Evolutionary conservation across 2,888 invertebrate genomes (phyloP), one percentile per base, ranked within the genome.

Genomic region (Blastobasis lacticolella): DNA sequence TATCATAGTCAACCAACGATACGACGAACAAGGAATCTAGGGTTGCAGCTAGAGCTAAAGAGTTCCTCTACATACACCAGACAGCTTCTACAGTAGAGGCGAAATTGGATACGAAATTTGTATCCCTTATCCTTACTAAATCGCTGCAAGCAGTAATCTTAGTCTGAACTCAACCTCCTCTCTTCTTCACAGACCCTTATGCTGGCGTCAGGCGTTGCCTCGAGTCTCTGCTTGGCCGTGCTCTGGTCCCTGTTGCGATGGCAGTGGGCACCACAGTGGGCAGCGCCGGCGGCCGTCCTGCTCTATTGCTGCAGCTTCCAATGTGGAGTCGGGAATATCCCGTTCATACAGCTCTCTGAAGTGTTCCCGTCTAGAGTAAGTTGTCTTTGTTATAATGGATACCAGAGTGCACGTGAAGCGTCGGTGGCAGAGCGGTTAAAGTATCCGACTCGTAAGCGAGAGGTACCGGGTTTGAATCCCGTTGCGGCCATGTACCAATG

Each of bases 241-340:
- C 54, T 78, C 5, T 70, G 67, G 0, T 58, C 58, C 0, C 56
- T 67, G 49, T 55, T 79, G 43, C 66, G 65, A 2, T 72, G 72
- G 73, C 49, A 62, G 1, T 65, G 66, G 63, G 67, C 65, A 1
- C 70, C 75, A 0, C 57, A 61, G 4, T 80, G 78, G 77, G 52
- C 75, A 8, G 67, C 78, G 5, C 69, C 81, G 0, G n/a, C 67
- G 4, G 55, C 69, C 7, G 60, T 84, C 40, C 57, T 77, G 4
- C 1, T 71, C 3, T 78, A 64, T 59, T 69, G 76, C 46, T 56
- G 72, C 6, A 55, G 57, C 23, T 80, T 65, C 58, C 73, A 75
- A 4, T 2, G 75, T 1, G 85, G 86, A 3, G 62, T 64, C 3
- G 67, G 69, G 0, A 77, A 69, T 45, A 60, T 83, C 42, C 66